A percentile compares a stretch with the other conserved stretches of the same genome.
Conservation (phyloP, 2,113 vertebrate genomes). For the Podarcis raffonei region DNA sequence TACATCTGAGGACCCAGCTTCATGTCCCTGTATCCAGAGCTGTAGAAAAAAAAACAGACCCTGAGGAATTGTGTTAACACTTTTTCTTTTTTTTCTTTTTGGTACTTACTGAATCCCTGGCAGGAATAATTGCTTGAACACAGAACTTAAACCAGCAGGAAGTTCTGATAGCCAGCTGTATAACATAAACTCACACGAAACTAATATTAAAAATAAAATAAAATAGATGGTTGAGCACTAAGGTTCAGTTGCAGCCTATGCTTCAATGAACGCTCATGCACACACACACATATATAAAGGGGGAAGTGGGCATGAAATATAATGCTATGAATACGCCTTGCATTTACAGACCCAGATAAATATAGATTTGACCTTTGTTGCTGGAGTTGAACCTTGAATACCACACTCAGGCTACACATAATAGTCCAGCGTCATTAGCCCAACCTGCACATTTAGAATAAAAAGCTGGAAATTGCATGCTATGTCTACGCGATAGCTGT, state of each 20-base stretch:
- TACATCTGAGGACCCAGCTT: neutral
- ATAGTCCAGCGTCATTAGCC: neutral
- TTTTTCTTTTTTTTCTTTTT: neutral
- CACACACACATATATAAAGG: neutral
- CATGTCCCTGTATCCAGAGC: neutral
- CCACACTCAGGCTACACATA: neutral
- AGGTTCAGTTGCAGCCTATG: neutral
- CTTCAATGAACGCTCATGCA: fast-evolving
- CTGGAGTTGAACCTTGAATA: neutral
- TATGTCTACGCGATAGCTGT: too few relatives aligned
- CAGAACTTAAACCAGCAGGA: neutral
- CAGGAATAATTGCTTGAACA: neutral
- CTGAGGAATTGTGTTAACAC: neutral
- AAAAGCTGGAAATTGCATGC: neutral
- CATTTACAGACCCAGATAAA: neutral
- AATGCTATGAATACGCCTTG: neutral
- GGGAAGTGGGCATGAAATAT: neutral
- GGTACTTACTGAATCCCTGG: neutral
- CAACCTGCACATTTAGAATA: neutral
- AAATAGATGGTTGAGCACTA: neutral
- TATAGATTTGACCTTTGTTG: neutral
- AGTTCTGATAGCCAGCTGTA: neutral
- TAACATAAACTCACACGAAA: neutral
- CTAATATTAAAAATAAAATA: neutral
- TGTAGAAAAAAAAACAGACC: neutral